phyloP scores from a whole-genome alignment of 2,113 vertebrate species.

The Lophochroa leadbeateri region DNA sequence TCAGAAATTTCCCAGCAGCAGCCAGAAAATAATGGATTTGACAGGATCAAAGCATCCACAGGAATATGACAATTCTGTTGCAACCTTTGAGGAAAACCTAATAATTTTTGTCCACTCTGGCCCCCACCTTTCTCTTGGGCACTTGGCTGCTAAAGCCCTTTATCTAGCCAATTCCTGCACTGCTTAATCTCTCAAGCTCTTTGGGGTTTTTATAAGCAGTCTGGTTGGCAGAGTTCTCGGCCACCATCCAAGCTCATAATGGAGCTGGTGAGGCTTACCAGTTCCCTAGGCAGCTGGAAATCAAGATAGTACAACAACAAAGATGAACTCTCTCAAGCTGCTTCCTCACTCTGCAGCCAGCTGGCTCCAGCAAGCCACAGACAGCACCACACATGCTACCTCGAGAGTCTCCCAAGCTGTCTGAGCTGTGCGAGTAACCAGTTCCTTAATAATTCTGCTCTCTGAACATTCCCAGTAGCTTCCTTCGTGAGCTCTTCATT shows the following conservation, averaged over 20 bases:
- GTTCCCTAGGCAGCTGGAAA: neutral
- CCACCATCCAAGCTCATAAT: neutral
- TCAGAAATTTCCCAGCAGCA: neutral
- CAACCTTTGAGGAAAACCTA: neutral
- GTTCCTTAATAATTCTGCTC: neutral
- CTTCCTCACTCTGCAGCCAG: neutral
- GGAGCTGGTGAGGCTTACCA: neutral
- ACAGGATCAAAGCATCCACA: neutral
- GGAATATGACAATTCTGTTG: neutral
- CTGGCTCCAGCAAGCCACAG: neutral
- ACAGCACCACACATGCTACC: neutral
- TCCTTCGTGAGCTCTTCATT: neutral
- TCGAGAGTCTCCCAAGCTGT: neutral
- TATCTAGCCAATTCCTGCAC: neutral
- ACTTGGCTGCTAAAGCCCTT: neutral
- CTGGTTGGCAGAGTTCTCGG: neutral
- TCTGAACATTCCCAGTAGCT: neutral
- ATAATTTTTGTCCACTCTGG: neutral
- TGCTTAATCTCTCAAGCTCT: neutral
- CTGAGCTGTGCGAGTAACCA: fast-evolving
- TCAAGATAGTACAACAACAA: neutral
- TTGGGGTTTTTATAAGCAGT: neutral
- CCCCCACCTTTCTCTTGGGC: neutral
- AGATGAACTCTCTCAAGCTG: neutral
- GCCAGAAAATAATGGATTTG: neutral